Conservation (phyloP, 2,113 vertebrate species). For the Mustelus asterias region DNA sequence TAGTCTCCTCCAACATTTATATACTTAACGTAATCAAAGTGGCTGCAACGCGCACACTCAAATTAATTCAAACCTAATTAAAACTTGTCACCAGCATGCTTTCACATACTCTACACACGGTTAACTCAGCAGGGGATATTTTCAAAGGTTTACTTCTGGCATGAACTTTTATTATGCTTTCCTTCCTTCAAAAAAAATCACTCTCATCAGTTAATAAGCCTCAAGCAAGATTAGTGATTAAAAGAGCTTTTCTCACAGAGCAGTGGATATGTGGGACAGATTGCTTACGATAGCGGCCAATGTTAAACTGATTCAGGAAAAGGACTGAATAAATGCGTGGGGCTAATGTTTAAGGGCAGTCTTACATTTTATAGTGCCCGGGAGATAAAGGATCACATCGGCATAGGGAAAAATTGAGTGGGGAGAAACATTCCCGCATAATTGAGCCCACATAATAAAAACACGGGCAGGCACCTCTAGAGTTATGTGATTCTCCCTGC, state of each 20-base stretch:
- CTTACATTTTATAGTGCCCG: not conserved
- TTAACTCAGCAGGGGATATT: not conserved
- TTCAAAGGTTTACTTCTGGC: slow-evolving; percentile 31
- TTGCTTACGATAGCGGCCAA: not conserved
- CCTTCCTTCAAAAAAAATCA: not conserved
- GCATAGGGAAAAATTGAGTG: not conserved
- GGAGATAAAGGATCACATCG: not conserved
- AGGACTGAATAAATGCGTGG: not conserved
- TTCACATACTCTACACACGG: slow-evolving; percentile 10
- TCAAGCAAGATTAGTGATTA: slow-evolving; percentile 26
- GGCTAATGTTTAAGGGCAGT: not conserved
- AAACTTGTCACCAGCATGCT: slow-evolving; percentile 8
- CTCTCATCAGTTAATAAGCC: slow-evolving; percentile 17
- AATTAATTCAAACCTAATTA: slow-evolving; percentile 30
- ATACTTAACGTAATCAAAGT: slow-evolving; percentile 26
- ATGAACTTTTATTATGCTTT: slow-evolving; percentile 19
- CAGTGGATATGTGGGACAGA: not conserved
- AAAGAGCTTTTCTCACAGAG: not conserved
- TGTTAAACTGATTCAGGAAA: not conserved
- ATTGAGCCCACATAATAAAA: not conserved
- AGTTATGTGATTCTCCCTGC: not conserved
- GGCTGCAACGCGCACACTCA: not conserved
- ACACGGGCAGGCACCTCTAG: not conserved
- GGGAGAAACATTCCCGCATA: not conserved
- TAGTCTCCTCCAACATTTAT: not conserved